Conservation (phyloP, 1,140 invertebrate genomes). For the Amyelois transitella region DNA sequence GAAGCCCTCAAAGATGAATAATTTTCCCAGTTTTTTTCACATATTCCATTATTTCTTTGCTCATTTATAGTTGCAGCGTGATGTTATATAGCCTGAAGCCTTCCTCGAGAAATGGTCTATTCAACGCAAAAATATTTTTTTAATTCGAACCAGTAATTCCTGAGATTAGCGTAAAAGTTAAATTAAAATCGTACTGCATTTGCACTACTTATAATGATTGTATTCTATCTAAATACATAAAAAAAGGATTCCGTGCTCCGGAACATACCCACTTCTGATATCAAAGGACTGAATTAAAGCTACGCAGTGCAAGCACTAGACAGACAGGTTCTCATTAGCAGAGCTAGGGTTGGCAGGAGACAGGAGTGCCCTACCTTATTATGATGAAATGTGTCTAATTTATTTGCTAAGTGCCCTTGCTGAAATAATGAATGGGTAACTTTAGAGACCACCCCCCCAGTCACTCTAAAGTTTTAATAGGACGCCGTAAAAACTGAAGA, state of each 20-base stretch:
- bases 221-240: not conserved
- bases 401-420: not conserved
- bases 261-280: not conserved
- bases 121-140: no score
- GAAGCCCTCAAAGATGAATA: no score
- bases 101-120: no score
- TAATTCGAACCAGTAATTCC: no score
- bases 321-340: not conserved
- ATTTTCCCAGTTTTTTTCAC: no score
- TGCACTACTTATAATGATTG: not conserved
- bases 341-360: not conserved
- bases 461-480: not conserved
- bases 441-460: no score
- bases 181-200: no score
- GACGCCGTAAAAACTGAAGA: not conserved
- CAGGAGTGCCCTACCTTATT: not conserved
- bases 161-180: no score
- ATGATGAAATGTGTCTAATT: not conserved
- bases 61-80: no score
- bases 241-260: no score
- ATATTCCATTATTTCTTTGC: no score
- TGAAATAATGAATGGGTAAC: not conserved
- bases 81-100: no score
- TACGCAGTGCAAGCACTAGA: not conserved
- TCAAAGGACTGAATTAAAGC: not conserved